phyloP scores from a whole-genome alignment of 1,140 invertebrate species.

The Aphidius gifuensis region DNA sequence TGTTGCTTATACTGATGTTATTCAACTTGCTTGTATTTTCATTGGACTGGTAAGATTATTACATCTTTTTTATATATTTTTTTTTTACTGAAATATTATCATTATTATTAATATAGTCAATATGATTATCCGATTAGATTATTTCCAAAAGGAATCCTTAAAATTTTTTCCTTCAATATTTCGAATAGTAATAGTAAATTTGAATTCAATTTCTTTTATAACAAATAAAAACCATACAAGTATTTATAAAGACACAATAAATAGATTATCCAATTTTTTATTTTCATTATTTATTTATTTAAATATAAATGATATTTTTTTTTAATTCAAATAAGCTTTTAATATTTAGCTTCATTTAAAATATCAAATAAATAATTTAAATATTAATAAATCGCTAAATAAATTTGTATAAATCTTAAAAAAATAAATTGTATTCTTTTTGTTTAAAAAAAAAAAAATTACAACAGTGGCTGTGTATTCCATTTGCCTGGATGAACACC shows the following conservation, averaged over 20 bases:
- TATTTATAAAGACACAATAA: too few relatives aligned
- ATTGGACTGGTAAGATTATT: slow-evolving; percentile 76
- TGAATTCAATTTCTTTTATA: not conserved
- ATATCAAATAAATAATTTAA: too few relatives aligned
- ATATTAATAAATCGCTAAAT: too few relatives aligned
- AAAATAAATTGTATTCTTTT: too few relatives aligned
- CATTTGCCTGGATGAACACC: slow-evolving; percentile 87
- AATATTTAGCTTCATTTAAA: too few relatives aligned
- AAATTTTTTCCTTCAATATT: not conserved
- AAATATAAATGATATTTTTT: too few relatives aligned
- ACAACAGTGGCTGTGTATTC: slow-evolving; percentile 87
- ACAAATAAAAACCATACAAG: slow-evolving; percentile 20
- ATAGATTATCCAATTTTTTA: too few relatives aligned
- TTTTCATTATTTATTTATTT: too few relatives aligned
- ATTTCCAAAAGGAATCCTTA: slow-evolving; percentile 13
- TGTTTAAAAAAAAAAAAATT: too few relatives aligned
- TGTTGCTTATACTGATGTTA: slow-evolving; percentile 98
- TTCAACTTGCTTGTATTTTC: slow-evolving; percentile 98
- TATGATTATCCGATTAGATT: slow-evolving; percentile 9
- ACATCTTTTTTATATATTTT: not conserved
- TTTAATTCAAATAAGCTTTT: too few relatives aligned
- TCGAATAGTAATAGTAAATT: too few relatives aligned
- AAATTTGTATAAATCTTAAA: too few relatives aligned
- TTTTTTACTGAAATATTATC: not conserved
- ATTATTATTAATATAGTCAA: not conserved